Percentiles rank a stretch among this genome's conserved stretches.
phyloP scores from a whole-genome alignment of 2,113 vertebrate genomes.

The Chrysemys picta region DNA sequence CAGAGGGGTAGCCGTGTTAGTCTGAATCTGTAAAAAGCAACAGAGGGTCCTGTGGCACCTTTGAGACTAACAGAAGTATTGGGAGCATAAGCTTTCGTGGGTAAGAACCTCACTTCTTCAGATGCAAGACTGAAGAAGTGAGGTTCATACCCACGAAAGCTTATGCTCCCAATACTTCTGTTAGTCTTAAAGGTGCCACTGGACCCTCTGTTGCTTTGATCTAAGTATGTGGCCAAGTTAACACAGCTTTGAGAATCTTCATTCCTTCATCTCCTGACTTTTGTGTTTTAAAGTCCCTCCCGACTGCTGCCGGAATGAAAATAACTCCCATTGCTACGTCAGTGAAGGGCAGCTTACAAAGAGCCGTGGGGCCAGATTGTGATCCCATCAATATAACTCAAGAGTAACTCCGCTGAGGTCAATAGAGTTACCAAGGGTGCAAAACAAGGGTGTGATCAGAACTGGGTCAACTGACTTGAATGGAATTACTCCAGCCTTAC shows the following conservation, averaged over 20 bases:
- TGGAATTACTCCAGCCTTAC: background rate
- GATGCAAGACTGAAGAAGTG: too few relatives aligned
- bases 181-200: too few relatives aligned
- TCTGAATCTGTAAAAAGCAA: too few relatives aligned
- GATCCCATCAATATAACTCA: background rate
- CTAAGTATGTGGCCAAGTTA: background rate
- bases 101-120: too few relatives aligned
- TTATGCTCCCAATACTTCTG: too few relatives aligned
- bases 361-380: background rate
- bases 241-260: background rate
- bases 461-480: background rate
- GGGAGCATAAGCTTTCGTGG: too few relatives aligned
- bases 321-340: background rate
- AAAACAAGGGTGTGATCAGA: background rate
- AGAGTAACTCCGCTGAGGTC: background rate
- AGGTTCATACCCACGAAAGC: too few relatives aligned
- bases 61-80: too few relatives aligned
- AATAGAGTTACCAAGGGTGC: background rate
- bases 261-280: background rate
- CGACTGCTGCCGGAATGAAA: background rate
- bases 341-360: background rate
- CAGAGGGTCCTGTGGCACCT: too few relatives aligned
- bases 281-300: background rate
- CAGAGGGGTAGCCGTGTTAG: too few relatives aligned
- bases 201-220: too few relatives aligned